Conservation (phyloP, 1,140 invertebrate genomes). For the Euborellia annulipes region DNA sequence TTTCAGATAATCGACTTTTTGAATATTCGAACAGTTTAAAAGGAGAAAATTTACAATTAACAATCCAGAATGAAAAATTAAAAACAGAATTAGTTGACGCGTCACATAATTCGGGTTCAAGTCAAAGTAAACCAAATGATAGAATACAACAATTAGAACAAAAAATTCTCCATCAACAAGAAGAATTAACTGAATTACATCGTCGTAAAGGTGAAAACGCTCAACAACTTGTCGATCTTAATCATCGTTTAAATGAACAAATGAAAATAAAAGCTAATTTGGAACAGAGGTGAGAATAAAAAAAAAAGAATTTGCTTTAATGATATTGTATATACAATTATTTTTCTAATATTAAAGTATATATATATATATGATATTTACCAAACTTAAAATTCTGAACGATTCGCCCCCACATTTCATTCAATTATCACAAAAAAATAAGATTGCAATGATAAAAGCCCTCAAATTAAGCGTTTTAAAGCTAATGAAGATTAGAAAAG, state of each 20-base stretch:
- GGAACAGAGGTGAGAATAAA: slow-evolving; percentile 50
- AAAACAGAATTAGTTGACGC: slow-evolving; percentile 37
- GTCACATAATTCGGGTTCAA: slow-evolving; percentile 17
- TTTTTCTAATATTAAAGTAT: no score
- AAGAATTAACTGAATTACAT: slow-evolving; percentile 82
- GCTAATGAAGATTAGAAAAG: no score
- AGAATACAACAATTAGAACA: slow-evolving; percentile 57
- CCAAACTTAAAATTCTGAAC: no score
- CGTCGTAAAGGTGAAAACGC: slow-evolving; percentile 78
- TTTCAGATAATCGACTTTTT: slow-evolving; percentile 73
- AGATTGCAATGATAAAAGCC: no score
- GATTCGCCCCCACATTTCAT: no score
- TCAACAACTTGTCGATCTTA: slow-evolving; percentile 83
- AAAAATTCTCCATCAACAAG: slow-evolving; percentile 69
- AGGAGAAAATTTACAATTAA: slow-evolving; percentile 67
- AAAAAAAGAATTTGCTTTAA: no score
- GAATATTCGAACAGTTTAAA: slow-evolving; percentile 61
- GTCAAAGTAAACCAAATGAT: slow-evolving; percentile 25
- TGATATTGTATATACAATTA: no score
- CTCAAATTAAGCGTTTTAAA: no score
- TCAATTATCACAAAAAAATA: no score
- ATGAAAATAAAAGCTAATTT: slow-evolving; percentile 56
- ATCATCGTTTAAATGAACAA: slow-evolving; percentile 68
- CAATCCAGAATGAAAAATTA: slow-evolving; percentile 68
- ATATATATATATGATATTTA: no score